Base-by-base conservation (phyloP, 2,888 invertebrate genomes). In the Drosophila flavopinicola region DNA sequence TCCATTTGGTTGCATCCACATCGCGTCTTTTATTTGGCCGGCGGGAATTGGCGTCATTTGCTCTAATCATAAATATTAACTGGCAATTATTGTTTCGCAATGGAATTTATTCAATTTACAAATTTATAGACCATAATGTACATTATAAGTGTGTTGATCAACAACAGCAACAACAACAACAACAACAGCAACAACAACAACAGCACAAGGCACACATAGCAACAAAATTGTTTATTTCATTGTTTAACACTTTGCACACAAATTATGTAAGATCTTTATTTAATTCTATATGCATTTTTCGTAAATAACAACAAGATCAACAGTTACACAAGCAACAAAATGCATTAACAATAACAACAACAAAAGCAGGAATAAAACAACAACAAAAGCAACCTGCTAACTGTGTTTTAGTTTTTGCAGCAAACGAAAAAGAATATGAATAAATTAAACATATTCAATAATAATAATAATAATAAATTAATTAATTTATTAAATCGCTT, bases 41-140 rank as follows among this genome's bases (percentile, higher is more conserved):
- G 48, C 9, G 6, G 45, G 57, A 59, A 17, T 58, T 73, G 68
- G 63, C 82, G 78, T 80, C 87, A 87, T 83, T 75, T 80, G 87
- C 60, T 84, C 69, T 84, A 80, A 85, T 75, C 85, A 85, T 85
- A 77, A 84, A 77, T 72, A 71, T 69, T 84, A 61, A 65, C 59
- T 78, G 66, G 66, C 53, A 74, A 74, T 59, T 65, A 73, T 52
- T 30, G 70, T 76, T 85, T 78, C 45, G 66, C 85, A 84, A 80
- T 75, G 84, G 66, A 83, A 76, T 74, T 70, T 51, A 68, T 63
- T 39, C 44, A 66, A 75, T 64, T 78, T 63, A 59, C n/a, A 57
- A 52, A 69, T 56, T 59, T 44, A 65, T 77, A 78, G 87, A 82
- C 87, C 87, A 85, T 85, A 65, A 78, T 85, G 85, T 87, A 83